Evolutionary conservation across 2,797 vertebrate species (phyloP).

Genomic region (Novumbra hubbsi): DNA sequence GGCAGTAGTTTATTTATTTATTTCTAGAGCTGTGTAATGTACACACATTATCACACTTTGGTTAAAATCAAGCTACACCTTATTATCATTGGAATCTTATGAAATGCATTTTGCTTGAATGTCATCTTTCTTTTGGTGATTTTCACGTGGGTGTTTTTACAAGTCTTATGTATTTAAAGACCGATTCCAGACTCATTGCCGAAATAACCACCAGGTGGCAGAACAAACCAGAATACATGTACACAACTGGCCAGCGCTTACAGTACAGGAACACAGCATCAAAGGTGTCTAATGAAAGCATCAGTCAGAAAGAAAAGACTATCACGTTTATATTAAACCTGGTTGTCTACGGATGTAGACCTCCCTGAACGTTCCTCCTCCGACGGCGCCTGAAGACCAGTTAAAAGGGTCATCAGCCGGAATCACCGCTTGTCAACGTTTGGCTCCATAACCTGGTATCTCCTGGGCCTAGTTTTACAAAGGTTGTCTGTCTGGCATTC

Average conservation of each 20-base stretch:
- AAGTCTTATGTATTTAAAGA: not conserved
- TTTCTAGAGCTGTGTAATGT: no score
- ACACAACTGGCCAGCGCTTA: not conserved
- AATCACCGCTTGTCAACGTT: not conserved
- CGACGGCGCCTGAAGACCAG: not conserved
- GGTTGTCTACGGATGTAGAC: not conserved
- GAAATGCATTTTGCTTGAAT: not conserved
- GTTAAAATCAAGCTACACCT: not conserved
- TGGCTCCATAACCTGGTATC: not conserved
- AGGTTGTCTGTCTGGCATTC: no score
- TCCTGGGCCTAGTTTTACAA: no score
- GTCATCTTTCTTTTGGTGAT: not conserved
- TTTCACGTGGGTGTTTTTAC: not conserved
- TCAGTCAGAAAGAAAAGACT: not conserved
- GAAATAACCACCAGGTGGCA: conserved; percentile 72
- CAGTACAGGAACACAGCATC: not conserved
- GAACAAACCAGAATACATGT: conserved; percentile 50
- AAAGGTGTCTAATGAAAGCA: not conserved
- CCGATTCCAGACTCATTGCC: not conserved
- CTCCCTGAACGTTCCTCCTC: not conserved
- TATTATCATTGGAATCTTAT: not conserved
- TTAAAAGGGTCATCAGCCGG: not conserved
- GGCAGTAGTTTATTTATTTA: no score
- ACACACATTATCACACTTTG: not conserved
- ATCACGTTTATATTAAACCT: not conserved